Conservation (phyloP, 1,140 invertebrate genomes). For the Sminthurinus signatus region DNA sequence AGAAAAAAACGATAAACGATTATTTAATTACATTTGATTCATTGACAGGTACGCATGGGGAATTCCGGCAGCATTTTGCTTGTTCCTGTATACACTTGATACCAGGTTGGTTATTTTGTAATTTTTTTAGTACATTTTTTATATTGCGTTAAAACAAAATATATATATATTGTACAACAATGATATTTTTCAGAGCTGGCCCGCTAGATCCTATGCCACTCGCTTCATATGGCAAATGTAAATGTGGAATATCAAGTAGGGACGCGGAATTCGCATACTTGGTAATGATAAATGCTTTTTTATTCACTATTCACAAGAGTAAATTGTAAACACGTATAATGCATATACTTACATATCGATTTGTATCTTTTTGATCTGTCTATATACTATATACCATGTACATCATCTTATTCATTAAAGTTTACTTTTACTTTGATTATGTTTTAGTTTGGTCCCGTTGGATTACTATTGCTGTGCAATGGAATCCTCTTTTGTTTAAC, state of each 20-base stretch:
- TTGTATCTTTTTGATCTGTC: background rate
- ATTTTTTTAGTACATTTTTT: too few species aligned
- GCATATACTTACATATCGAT: background rate
- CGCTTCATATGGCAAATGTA: constrained; percentile 30
- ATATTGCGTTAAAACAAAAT: too few species aligned
- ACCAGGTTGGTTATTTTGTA: background rate
- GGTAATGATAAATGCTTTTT: too few species aligned
- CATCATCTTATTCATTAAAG: too few species aligned
- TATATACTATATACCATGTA: background rate
- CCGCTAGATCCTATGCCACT: constrained; percentile 33
- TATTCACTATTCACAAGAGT: too few species aligned
- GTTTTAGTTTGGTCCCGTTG: constrained; percentile 71
- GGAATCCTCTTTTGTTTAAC: constrained; percentile 69
- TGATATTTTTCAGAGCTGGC: constrained; percentile 12
- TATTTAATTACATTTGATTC: background rate
- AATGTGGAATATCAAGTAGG: constrained; percentile 38
- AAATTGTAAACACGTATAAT: background rate
- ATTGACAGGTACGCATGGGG: constrained; percentile 37
- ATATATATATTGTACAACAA: too few species aligned
- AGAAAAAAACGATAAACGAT: too few species aligned
- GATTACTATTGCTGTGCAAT: constrained; percentile 65
- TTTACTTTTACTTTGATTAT: too few species aligned
- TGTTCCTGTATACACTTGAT: constrained; percentile 33
- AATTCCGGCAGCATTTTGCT: constrained; percentile 36
- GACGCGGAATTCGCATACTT: constrained; percentile 59